Percentiles rank a stretch among this genome's conserved stretches.
These are phyloP conservation scores for Trinorchestia longiramus DNA, from an alignment of 1,140 invertebrate genomes.

Conservation along the genomic window DNA sequence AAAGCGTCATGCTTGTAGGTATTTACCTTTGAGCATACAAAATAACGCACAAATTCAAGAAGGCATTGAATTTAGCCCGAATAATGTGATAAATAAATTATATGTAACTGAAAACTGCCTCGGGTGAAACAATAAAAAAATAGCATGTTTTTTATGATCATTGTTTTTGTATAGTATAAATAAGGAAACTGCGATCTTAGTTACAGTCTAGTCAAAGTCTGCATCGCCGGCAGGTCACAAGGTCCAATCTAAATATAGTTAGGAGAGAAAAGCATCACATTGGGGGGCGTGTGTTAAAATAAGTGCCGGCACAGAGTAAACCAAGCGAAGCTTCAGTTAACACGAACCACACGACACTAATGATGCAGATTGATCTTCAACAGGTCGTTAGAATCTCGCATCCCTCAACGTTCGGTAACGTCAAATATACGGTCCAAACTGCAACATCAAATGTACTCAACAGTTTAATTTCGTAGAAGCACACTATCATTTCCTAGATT, in stretches of 20 bases:
- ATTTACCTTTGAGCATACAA: not conserved
- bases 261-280: not conserved
- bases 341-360: not conserved
- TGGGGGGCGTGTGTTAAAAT: constrained; percentile 15
- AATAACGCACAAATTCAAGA: not conserved
- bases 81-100: too few relatives aligned
- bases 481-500: not conserved
- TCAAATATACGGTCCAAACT: not conserved
- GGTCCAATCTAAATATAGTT: constrained; percentile 9
- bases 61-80: not conserved
- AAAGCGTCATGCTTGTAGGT: not conserved
- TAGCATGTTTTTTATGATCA: not conserved
- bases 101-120: not conserved
- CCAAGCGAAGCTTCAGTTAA: not conserved
- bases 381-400: not conserved
- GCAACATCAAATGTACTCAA: not conserved
- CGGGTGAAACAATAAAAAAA: not conserved
- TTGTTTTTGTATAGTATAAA: not conserved
- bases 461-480: not conserved
- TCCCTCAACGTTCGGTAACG: not conserved
- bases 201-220: not conserved
- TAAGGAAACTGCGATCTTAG: not conserved
- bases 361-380: constrained; percentile 13
- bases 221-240: constrained; percentile 3
- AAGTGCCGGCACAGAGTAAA: not conserved